Evolutionary conservation across 1,140 invertebrate genomes (phyloP).

Genomic region (Drosophila chauvacae): DNA sequence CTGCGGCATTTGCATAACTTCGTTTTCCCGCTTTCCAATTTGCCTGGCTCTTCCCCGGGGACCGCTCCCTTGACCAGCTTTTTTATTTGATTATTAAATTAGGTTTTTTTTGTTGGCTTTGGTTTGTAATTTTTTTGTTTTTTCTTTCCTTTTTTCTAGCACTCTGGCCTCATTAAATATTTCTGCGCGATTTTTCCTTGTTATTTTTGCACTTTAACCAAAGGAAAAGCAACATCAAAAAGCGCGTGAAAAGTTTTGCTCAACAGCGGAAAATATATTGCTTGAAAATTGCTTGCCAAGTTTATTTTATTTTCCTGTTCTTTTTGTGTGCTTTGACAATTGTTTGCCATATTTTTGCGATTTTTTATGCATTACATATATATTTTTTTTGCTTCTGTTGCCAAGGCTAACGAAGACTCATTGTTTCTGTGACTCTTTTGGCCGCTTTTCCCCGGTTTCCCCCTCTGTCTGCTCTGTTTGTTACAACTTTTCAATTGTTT

Average conservation of each 20-base stretch:
- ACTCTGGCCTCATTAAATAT: conserved; percentile 70
- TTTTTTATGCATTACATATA: conserved; percentile 32
- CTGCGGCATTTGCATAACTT: conserved; percentile 61
- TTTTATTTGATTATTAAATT: conserved; percentile 81
- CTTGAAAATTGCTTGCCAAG: conserved; percentile 69
- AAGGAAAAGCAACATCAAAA: conserved; percentile 59
- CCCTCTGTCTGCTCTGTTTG: conserved; percentile 52
- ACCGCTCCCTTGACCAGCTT: conserved; percentile 56
- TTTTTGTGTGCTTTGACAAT: conserved; percentile 63
- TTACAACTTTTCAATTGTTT: conserved; percentile 81
- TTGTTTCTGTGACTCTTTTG: conserved; percentile 47
- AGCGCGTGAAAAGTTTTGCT: conserved; percentile 74
- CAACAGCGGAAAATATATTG: conserved; percentile 75
- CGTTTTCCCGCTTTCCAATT: conserved; percentile 16
- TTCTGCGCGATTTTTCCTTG: conserved; percentile 62
- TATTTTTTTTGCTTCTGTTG: conserved; percentile 10
- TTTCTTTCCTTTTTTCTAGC: conserved; percentile 4
- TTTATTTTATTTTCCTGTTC: conserved; percentile 39
- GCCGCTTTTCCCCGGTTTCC: conserved; percentile 15
- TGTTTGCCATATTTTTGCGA: conserved; percentile 52
- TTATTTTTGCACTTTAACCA: conserved; percentile 67
- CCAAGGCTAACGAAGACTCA: conserved; percentile 58
- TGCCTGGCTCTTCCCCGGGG: conserved; percentile 28
- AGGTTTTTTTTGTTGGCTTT: conserved; percentile 53
- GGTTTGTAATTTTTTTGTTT: not conserved